Base-by-base conservation (phyloP, 2,888 invertebrate genomes). In the Craniophora ligustri region DNA sequence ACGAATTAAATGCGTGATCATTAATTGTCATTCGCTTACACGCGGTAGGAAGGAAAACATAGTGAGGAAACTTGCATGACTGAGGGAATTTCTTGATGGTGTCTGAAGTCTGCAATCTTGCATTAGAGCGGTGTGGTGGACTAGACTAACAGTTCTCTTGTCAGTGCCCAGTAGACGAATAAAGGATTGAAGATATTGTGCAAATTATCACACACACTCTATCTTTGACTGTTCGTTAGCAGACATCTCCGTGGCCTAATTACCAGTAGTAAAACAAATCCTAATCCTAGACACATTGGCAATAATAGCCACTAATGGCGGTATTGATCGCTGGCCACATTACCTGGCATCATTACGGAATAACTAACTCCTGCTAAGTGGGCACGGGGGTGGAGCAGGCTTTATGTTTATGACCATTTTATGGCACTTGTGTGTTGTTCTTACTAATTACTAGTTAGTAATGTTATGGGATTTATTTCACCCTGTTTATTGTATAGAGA, bases 231-330 rank as follows among this genome's bases (percentile, higher is more conserved):
- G 10, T n/a, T 15, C 10, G 1, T 18, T 32, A 7, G 7, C 14
- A 39, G 34, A 59, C 63, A 40, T 42, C 67, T 45, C 14, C 53
- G 13, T 31, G 30, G 16, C 10, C 47, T 63, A 55, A 64, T 55
- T 49, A 68, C 49, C 32, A 32, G 45, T 21, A 44, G 48, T 68
- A 54, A 62, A 54, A 62, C 41, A 44, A 59, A 61, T 61, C 45
- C 38, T 23, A 18, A 45, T 45, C 14, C 16, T 16, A 36, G 11
- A 23, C 18, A 16, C 18, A 11, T 21, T 10, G 7, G 35, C 46
- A 42, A 46, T 63, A 46, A 55, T 30, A 55, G 34, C 26, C 36
- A 36, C 40, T 67, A 67, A 64, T 40, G 47, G 41, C 14, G 13
- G 10, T 55, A 63, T 65, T 55, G 64, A 68, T 63, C 44, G n/a